Percentiles rank a stretch among this genome's conserved stretches.
Evolutionary conservation across 2,113 vertebrate genomes (phyloP).

Genomic region (Hipposideros armiger): DNA sequence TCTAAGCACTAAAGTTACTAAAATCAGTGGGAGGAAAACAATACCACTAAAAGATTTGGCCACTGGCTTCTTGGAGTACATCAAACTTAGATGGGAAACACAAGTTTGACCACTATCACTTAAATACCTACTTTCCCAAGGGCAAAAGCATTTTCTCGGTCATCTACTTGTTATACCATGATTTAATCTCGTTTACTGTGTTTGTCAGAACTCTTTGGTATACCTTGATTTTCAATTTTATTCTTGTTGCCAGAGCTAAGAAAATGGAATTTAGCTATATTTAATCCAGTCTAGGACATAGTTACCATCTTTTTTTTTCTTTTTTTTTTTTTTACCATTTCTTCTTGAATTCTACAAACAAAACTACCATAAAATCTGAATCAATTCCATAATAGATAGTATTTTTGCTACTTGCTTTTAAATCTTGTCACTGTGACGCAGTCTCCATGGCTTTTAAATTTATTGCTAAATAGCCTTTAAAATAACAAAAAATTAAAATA

Average conservation of each 20-base stretch:
- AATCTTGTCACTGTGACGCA: neutral
- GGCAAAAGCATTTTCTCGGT: neutral
- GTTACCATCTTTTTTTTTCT: neutral
- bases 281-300: neutral
- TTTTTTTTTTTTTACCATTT: neutral
- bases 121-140: conserved; percentile 8
- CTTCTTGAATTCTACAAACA: conserved; percentile 25
- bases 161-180: neutral
- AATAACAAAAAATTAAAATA: neutral
- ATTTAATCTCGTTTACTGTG: neutral
- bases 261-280: conserved; percentile 21
- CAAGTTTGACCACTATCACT: conserved; percentile 2
- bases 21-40: neutral
- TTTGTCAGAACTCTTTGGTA: neutral
- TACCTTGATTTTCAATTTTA: neutral
- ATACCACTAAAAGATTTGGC: neutral
- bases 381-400: neutral
- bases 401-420: conserved; percentile 7
- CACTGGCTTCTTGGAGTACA: neutral
- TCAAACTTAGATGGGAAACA: neutral
- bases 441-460: neutral
- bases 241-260: neutral
- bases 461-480: neutral
- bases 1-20: neutral
- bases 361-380: neutral